A percentile compares a stretch with the other conserved stretches of the same genome.
These are phyloP conservation scores for Penaeus indicus DNA, from an alignment of 1,140 invertebrate genomes.

Conservation along the genomic window DNA sequence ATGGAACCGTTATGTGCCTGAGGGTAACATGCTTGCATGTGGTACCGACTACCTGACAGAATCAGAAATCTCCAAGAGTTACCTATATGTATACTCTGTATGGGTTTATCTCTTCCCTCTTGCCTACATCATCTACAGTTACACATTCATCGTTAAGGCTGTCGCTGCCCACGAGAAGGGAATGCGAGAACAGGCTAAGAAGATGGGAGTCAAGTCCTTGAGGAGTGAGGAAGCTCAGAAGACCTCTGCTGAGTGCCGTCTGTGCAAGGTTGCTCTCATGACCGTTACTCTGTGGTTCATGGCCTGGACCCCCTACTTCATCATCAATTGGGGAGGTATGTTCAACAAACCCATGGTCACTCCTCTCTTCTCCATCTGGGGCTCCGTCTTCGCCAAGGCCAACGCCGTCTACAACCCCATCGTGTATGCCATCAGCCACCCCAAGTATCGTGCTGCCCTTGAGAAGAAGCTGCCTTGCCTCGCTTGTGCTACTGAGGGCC, in stretches of 20 bases:
- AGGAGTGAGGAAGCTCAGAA: constrained; percentile 66
- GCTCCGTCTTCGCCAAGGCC: constrained; percentile 60
- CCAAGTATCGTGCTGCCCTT: constrained; percentile 27
- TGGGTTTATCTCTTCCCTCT: constrained; percentile 66
- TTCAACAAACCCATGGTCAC: constrained; percentile 69
- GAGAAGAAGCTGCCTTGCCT: constrained; percentile 11
- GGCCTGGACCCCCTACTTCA: constrained; percentile 71
- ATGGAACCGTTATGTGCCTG: constrained; percentile 67
- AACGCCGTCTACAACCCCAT: constrained; percentile 61
- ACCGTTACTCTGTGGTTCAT: constrained; percentile 69
- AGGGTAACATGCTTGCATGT: constrained; percentile 66
- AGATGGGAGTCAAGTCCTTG: constrained; percentile 70
- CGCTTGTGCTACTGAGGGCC: background rate
- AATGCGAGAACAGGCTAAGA: constrained; percentile 70
- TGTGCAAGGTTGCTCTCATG: constrained; percentile 70
- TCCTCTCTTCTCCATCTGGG: constrained; percentile 63
- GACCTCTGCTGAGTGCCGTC: constrained; percentile 65
- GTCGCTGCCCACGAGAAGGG: constrained; percentile 72
- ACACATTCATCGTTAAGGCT: constrained; percentile 71
- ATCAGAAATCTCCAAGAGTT: constrained; percentile 54
- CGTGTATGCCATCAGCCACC: constrained; percentile 63
- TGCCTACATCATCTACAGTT: constrained; percentile 69
- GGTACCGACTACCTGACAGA: constrained; percentile 67
- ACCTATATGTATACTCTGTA: constrained; percentile 61
- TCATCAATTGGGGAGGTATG: constrained; percentile 69